Evolutionary conservation across 2,797 vertebrate genomes (phyloP).

Genomic region (Tenualosa thibaudeaui): DNA sequence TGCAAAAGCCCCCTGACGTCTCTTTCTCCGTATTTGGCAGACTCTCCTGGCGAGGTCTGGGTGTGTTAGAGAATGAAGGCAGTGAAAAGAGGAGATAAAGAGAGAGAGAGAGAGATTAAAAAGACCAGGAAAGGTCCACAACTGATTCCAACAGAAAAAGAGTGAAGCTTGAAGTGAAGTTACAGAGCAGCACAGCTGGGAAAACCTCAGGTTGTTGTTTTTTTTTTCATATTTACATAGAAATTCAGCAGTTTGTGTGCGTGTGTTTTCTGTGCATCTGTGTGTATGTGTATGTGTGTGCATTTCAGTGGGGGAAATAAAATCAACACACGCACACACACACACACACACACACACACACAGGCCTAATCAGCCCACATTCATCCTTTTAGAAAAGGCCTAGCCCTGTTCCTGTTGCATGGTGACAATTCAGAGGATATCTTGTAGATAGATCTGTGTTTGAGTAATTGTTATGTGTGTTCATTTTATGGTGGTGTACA

Average conservation of each 20-base stretch:
- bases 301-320: not conserved
- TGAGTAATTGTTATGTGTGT: not conserved
- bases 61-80: constrained; percentile 62
- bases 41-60: constrained; percentile 62
- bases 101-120: constrained; percentile 58
- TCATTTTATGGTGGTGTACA: too few relatives aligned
- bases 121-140: constrained; percentile 49
- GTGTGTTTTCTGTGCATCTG: not conserved
- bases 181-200: constrained; percentile 56
- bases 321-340: not conserved
- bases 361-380: not conserved
- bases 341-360: not conserved
- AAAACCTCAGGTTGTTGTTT: constrained; percentile 49
- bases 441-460: not conserved
- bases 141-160: constrained; percentile 62
- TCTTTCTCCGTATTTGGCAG: constrained; percentile 61
- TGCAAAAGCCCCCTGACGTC: constrained; percentile 65
- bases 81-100: constrained; percentile 57
- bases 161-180: constrained; percentile 60
- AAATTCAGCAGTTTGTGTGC: not conserved
- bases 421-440: not conserved
- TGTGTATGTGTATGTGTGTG: not conserved
- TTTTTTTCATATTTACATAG: constrained; percentile 34
- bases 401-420: not conserved
- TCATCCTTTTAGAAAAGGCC: not conserved